phyloP scores from a whole-genome alignment of 2,888 invertebrate species.

The Torymus auratus region DNA sequence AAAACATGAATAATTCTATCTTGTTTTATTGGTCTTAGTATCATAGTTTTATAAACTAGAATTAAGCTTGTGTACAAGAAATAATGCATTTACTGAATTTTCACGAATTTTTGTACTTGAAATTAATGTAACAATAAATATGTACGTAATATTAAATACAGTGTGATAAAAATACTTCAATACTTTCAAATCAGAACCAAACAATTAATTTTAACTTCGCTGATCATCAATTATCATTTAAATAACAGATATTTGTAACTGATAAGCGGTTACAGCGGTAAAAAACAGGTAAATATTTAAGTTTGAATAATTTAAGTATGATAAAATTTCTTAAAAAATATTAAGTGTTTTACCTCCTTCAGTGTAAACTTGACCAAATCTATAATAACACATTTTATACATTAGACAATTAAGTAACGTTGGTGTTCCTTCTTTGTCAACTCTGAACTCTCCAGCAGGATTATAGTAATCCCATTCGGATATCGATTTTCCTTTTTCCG shows the following conservation, averaged over 20 bases:
- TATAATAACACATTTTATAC: slow-evolving; percentile 99
- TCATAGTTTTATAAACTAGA: too few species aligned
- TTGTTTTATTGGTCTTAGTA: too few species aligned
- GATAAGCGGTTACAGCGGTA: neutral
- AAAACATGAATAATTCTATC: neutral
- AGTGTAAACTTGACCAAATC: slow-evolving; percentile 97
- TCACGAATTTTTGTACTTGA: too few species aligned
- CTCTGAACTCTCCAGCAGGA: slow-evolving; percentile 94
- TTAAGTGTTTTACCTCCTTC: slow-evolving; percentile 84
- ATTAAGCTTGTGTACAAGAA: slow-evolving; percentile 1
- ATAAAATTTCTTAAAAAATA: neutral
- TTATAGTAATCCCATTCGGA: slow-evolving; percentile 98
- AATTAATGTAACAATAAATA: too few species aligned
- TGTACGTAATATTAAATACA: too few species aligned
- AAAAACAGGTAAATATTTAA: neutral
- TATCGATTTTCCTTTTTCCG: slow-evolving; percentile 95
- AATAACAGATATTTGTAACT: too few species aligned
- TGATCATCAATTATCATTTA: too few species aligned
- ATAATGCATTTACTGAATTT: slow-evolving; percentile 6
- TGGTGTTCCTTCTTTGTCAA: slow-evolving; percentile 95
- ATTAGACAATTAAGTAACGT: slow-evolving; percentile 96
- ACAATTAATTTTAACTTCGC: too few species aligned
- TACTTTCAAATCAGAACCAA: too few species aligned
- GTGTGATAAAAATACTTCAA: too few species aligned
- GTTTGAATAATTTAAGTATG: too few species aligned